phyloP scores from a whole-genome alignment of 1,140 invertebrate species.

The Trichomalopsis sarcophagae region DNA sequence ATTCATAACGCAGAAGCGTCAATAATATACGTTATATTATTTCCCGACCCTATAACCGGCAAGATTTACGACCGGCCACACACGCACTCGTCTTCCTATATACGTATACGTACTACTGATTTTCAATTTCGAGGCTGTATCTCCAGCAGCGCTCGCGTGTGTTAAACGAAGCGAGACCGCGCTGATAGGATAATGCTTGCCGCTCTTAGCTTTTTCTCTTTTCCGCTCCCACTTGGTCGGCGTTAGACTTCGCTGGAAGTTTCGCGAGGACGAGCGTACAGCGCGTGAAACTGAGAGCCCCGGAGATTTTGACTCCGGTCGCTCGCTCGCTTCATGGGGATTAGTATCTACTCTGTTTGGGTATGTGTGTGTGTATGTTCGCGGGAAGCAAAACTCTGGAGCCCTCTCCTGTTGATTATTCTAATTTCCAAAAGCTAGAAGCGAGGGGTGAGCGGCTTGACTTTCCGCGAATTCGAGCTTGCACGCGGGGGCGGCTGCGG shows the following conservation, averaged over 20 bases:
- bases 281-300: background rate
- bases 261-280: constrained; percentile 1
- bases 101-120: background rate
- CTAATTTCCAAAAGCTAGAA: constrained; percentile 44
- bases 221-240: background rate
- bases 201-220: background rate
- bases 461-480: background rate
- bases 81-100: background rate
- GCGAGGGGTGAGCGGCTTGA: background rate
- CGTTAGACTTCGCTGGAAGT: background rate
- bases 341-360: background rate
- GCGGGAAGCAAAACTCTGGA: background rate
- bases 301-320: background rate
- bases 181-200: constrained; percentile 46
- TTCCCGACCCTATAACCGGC: background rate
- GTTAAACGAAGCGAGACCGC: constrained; percentile 35
- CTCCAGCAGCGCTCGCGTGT: background rate
- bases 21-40: background rate
- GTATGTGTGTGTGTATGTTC: background rate
- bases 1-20: background rate
- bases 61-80: background rate
- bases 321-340: background rate
- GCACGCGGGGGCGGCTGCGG: no score
- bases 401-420: constrained; percentile 34
- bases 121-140: constrained; percentile 21